Conservation (phyloP, 2,113 vertebrate species). For the Esox niger region DNA sequence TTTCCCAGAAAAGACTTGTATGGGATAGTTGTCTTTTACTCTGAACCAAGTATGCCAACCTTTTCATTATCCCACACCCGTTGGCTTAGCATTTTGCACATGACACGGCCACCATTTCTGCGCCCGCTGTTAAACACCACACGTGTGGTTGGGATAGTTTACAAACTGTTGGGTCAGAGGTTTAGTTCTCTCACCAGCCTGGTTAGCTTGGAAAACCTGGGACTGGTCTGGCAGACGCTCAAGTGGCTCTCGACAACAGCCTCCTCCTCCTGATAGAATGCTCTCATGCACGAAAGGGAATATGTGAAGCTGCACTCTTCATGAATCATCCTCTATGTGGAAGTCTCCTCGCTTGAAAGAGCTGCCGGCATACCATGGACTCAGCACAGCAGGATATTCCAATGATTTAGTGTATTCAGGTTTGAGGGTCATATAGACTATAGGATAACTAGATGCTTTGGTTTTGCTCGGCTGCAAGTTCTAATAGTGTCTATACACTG, state of each 20-base stretch:
- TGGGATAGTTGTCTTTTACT: conserved; percentile 23
- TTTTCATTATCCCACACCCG: conserved; percentile 55
- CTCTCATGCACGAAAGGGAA: neutral
- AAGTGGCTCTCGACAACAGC: neutral
- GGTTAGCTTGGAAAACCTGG: conserved; percentile 31
- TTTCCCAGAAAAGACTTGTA: conserved; percentile 38
- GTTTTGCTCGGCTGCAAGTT: neutral
- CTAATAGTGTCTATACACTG: too few relatives aligned
- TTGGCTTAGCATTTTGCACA: conserved; percentile 30
- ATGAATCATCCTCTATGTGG: neutral
- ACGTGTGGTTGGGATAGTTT: conserved; percentile 66
- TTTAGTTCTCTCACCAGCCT: conserved; percentile 13
- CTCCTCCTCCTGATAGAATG: conserved; percentile 6
- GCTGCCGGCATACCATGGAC: neutral
- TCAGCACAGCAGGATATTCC: neutral
- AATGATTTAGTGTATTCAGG: neutral
- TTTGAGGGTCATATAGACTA: neutral
- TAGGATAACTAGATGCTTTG: neutral
- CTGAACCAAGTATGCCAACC: conserved; percentile 38
- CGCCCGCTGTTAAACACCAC: conserved; percentile 40
- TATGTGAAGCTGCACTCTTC: conserved; percentile 7
- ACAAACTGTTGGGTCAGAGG: neutral
- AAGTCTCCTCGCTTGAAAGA: neutral
- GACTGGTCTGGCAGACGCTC: conserved; percentile 37
- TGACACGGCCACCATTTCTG: conserved; percentile 37